Evolutionary conservation across 2,888 invertebrate species (phyloP), one percentile per base, ranked within the genome.

Genomic region (Meiosimyza decipiens): DNA sequence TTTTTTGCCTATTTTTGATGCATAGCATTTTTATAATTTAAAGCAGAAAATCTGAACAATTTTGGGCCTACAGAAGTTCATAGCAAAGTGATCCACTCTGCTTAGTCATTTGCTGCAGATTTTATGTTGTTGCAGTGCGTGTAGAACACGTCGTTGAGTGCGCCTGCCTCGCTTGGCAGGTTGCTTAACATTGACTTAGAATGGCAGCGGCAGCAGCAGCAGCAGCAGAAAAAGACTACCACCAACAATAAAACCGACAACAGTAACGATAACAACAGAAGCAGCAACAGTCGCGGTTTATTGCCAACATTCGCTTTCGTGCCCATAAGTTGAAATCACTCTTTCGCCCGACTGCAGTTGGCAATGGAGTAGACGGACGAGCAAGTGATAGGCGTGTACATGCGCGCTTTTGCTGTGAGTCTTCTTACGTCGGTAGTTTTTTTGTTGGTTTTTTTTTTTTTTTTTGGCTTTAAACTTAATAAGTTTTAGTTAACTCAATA

Each of bases 231-330:
- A 28, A n/a, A 62, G 28, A 52, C 9, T 40, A 9, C 40, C 51
- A 62, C 33, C 33, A 67, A 55, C 15, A 49, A 22, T 3, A 59
- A 47, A 40, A 16, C 16, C 16, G 13, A 64, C 64, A 64, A 22
- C 51, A 9, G n/a, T 50, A 60, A 51, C 69, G 69, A 69, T 69
- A 69, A 60, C 69, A 69, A 69, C 69, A 51, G 69, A 59, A 69
- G 63, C 70, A 63, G 40, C 47, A 67, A 47, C 15, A 16, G 55
- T 15, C 49, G 68, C 63, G 47, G 60, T 67, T 75, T 73, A 47
- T 60, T 66, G 64, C 28, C 64, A 71, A 72, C 71, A 77, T 84
- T 84, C 83, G 82, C 83, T 84, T 84, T 84, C 85, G 83, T 83
- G 83, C 79, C 76, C 78, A 76, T 68, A 72, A 76, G 49, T 18